A percentile compares a stretch with the other conserved stretches of the same genome.
phyloP scores from a whole-genome alignment of 2,888 invertebrate genomes.

The Ephialtes manifestator region DNA sequence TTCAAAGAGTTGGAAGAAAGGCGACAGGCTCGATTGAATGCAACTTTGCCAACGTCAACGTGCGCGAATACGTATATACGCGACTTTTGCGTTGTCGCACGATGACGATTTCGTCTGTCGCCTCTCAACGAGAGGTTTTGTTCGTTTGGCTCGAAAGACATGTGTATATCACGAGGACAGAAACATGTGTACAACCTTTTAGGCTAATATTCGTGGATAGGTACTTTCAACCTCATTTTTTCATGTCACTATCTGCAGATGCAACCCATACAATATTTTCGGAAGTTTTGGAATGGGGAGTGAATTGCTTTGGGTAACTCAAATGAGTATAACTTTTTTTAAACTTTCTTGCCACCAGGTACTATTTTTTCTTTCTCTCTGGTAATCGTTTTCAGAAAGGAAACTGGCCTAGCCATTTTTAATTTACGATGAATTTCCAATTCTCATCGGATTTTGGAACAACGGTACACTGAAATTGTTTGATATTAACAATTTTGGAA shows the following conservation, averaged over 20 bases:
- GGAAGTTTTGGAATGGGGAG: neutral
- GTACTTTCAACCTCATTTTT: neutral
- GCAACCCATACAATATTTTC: neutral
- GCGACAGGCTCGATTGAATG: constrained; percentile 64
- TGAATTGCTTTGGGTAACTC: neutral
- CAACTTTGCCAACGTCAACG: constrained; percentile 53
- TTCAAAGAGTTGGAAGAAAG: constrained; percentile 65
- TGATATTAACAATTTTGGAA: too few relatives aligned
- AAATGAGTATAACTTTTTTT: neutral
- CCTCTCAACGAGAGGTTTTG: constrained; percentile 35
- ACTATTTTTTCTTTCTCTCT: neutral
- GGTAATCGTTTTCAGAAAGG: neutral
- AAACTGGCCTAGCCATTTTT: too few relatives aligned
- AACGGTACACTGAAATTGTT: too few relatives aligned
- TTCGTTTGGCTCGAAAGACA: constrained; percentile 21
- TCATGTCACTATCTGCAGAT: neutral
- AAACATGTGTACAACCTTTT: constrained; percentile 44
- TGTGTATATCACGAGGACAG: neutral
- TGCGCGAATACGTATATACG: neutral
- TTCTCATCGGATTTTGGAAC: too few relatives aligned
- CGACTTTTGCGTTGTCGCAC: constrained; percentile 48
- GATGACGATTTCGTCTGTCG: constrained; percentile 59
- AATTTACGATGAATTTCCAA: too few relatives aligned
- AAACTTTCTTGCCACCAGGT: neutral
- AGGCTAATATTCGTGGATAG: constrained; percentile 39